Evolutionary conservation across 2,113 vertebrate species (phyloP).

Genomic region (Archocentrus centrarchus): DNA sequence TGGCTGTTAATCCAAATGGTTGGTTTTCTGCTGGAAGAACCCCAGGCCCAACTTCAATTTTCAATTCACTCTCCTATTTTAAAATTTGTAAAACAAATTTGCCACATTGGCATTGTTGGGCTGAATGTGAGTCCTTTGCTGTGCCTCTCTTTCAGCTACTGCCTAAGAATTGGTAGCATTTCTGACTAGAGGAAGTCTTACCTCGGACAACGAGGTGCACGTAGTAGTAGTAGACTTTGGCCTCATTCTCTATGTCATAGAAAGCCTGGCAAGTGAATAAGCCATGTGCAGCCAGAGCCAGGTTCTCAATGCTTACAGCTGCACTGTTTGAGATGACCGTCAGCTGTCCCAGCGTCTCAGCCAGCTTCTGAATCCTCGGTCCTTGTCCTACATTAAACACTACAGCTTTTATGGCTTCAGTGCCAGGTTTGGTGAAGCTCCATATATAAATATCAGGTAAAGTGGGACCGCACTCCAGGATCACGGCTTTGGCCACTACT

Average conservation of each 20-base stretch:
- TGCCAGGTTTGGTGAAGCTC: constrained; percentile 85
- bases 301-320: constrained; percentile 82
- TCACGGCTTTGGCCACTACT: constrained; percentile 82
- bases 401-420: constrained; percentile 76
- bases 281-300: constrained; percentile 83
- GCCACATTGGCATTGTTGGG: neutral
- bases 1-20: no score
- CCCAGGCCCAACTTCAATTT: neutral
- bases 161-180: neutral
- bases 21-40: no score
- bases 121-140: neutral
- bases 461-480: constrained; percentile 81
- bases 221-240: constrained; percentile 81
- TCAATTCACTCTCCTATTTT: neutral
- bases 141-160: neutral
- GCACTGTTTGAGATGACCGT: constrained; percentile 83
- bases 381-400: constrained; percentile 82
- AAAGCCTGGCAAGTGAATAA: constrained; percentile 91
- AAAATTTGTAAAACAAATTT: neutral
- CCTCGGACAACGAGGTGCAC: constrained; percentile 84
- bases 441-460: constrained; percentile 84
- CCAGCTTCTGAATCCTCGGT: constrained; percentile 74
- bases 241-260: constrained; percentile 71
- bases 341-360: constrained; percentile 80
- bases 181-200: constrained; percentile 65